These are phyloP conservation scores for Eueremaeus valkanovi DNA, from an alignment of 2,888 invertebrate genomes.

Conservation along the genomic window DNA sequence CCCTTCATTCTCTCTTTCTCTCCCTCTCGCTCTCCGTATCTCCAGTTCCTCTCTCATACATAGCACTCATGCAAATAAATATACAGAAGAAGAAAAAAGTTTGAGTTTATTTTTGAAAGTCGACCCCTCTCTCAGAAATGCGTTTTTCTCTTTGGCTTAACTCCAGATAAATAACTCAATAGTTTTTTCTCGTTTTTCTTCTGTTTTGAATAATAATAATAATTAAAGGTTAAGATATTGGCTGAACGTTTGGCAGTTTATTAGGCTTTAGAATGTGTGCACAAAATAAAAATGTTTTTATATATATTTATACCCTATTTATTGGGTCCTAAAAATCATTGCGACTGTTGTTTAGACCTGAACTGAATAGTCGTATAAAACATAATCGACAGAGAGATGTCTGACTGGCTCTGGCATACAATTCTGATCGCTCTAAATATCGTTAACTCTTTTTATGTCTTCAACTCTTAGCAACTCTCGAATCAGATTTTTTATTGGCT, in stretches of 20 bases:
- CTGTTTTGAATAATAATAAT: background rate
- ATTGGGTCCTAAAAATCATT: background rate
- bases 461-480: constrained; percentile 28
- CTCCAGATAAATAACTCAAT: background rate
- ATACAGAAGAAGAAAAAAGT: too few relatives aligned
- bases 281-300: too few relatives aligned
- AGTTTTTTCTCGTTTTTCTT: background rate
- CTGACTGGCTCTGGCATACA: background rate
- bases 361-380: background rate
- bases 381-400: background rate
- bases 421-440: background rate
- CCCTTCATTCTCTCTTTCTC: background rate
- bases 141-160: background rate
- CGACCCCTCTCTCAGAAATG: background rate
- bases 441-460: constrained; percentile 4
- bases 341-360: background rate
- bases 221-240: background rate
- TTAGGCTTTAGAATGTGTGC: background rate
- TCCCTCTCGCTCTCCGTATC: background rate
- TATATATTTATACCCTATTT: background rate
- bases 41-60: too few relatives aligned
- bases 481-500: constrained; percentile 18
- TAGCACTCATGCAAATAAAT: too few relatives aligned
- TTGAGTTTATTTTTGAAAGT: background rate
- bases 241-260: too few relatives aligned